A percentile compares a stretch with the other conserved stretches of the same genome.
Evolutionary conservation across 2,113 vertebrate species (phyloP).

Genomic region (Spea multiplicata): DNA sequence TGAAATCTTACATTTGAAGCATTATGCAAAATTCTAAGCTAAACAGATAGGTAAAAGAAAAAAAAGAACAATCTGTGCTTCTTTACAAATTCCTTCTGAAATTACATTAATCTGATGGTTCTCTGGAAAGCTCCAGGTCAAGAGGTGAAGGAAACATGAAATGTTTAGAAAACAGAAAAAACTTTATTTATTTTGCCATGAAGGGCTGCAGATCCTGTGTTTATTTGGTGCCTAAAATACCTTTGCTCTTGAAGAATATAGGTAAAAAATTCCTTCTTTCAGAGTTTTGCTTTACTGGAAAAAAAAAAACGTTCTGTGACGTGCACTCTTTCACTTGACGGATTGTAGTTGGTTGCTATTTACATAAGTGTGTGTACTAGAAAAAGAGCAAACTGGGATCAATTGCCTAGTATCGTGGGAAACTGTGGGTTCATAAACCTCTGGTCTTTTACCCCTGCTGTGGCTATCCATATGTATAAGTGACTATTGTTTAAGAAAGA

Average conservation of each 20-base stretch:
- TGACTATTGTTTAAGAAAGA: not conserved
- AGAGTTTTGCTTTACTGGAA: conserved; percentile 10
- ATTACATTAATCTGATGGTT: conserved; percentile 12
- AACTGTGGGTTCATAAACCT: conserved; percentile 10
- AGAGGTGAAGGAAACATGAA: conserved; percentile 35
- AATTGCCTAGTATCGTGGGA: conserved; percentile 25
- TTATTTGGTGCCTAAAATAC: conserved; percentile 36
- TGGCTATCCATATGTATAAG: conserved; percentile 1
- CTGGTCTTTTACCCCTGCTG: conserved; percentile 3
- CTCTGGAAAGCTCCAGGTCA: conserved; percentile 18
- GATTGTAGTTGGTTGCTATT: conserved; percentile 15
- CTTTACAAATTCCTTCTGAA: conserved; percentile 19
- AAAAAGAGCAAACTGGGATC: conserved; percentile 9
- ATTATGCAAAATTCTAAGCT: too few relatives aligned
- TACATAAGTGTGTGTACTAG: conserved; percentile 11
- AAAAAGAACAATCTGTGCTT: not conserved
- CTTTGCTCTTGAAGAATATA: conserved; percentile 17
- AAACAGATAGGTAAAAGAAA: too few relatives aligned
- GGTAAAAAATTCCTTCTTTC: conserved; percentile 22
- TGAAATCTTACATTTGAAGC: too few relatives aligned
- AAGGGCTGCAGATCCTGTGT: conserved; percentile 25
- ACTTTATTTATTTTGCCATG: conserved; percentile 45
- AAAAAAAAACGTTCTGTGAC: conserved; percentile 24
- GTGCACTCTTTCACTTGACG: conserved; percentile 5
- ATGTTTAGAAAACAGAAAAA: conserved; percentile 43